Evolutionary conservation across 2,888 invertebrate species (phyloP).

Genomic region (Sylvicola cinctus): DNA sequence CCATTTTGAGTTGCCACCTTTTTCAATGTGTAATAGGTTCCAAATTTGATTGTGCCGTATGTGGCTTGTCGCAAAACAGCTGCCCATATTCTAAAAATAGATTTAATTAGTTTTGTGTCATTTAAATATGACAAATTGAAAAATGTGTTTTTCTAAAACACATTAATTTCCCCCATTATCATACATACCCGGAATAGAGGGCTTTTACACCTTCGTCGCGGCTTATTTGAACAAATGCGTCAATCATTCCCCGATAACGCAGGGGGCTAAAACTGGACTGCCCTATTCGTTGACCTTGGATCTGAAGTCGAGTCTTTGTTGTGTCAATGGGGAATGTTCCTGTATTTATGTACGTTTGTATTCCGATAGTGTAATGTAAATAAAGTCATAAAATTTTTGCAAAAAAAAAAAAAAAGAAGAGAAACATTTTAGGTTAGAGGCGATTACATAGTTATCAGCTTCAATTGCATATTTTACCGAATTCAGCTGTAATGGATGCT

Average conservation of each 20-base stretch:
- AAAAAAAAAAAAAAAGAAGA: constrained; percentile 7
- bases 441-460: constrained; percentile 1
- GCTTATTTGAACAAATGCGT: constrained; percentile 72
- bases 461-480: constrained; percentile 39
- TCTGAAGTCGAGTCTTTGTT: constrained; percentile 81
- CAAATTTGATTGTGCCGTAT: constrained; percentile 92
- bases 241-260: constrained; percentile 77
- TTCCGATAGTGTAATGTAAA: no score
- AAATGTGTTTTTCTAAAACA: not conserved
- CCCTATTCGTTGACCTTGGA: constrained; percentile 79
- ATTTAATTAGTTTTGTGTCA: no score
- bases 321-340: constrained; percentile 96
- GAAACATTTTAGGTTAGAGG: not conserved
- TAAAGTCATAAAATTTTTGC: no score
- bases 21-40: constrained; percentile 83
- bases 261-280: constrained; percentile 48
- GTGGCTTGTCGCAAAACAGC: constrained; percentile 84
- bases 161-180: not conserved
- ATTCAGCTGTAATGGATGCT: constrained; percentile 84
- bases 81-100: constrained; percentile 59
- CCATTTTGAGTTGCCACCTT: constrained; percentile 37
- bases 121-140: no score
- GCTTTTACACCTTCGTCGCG: constrained; percentile 71
- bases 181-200: constrained; percentile 59
- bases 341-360: constrained; percentile 17